Base-by-base conservation (phyloP, 2,888 invertebrate species). In the Ophraella communa region DNA sequence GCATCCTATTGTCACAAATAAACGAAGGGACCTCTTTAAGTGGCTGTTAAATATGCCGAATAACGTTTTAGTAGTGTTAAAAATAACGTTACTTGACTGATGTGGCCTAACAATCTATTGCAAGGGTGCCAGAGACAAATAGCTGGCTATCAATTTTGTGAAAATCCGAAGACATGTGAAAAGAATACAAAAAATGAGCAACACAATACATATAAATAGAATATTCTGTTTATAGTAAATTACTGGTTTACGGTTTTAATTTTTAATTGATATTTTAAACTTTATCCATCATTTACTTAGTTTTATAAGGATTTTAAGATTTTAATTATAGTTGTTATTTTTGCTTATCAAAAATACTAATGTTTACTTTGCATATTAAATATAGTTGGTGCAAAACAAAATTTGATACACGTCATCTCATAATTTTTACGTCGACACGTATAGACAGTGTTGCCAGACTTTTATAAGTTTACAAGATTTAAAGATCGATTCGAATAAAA, bases 21-120 rank as follows among this genome's bases (percentile, higher is more conserved):
- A 51, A 51, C 24, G 24, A 67, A 73, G 66, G 70, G 64, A 67
- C 63, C 61, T 65, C 61, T 63, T 65, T 63, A 66, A 68, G 68
- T 70, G 64, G 67, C 52, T 65, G 62, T 67, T 67, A 68, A 73
- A 72, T 67, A 66, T 71, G 73, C 78, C 76, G 76, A 74, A 73
- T 72, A 62, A 51, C 72, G 78, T 77, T 78, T 77, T 78, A 78
- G 77, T 77, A 74, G 71, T 76, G 74, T 78, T 78, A 76, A 77
- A 79, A 79, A 71, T 75, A 74, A 73, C 18, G 71, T 62, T 69
- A 64, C 68, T 64, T 67, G 71, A 73, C 73, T 71, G 75, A 65
- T 76, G 72, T 71, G 71, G 69, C 73, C 69, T 73, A 73, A 73
- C 60, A 72, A 74, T 74, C 69, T 71, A 72, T 73, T 74, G 73